Conservation (phyloP, 2,113 vertebrate genomes). For the Semicossyphus pulcher region DNA sequence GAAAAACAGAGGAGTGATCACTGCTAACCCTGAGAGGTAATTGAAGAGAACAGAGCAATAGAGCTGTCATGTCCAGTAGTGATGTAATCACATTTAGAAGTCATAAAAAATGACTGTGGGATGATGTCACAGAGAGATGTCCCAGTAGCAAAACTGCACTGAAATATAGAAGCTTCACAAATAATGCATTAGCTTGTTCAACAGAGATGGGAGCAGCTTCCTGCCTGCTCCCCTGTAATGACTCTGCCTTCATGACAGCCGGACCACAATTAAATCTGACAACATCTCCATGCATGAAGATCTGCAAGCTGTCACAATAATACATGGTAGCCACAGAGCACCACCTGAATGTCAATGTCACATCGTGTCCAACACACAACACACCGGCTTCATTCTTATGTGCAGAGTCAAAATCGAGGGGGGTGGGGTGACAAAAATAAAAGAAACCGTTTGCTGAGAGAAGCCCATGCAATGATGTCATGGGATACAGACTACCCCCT, state of each 20-base stretch:
- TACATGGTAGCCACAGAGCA: not conserved
- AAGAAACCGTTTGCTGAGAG: constrained; percentile 49
- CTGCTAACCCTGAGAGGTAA: constrained; percentile 4
- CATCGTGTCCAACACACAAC: constrained; percentile 15
- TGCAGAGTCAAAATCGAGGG: constrained; percentile 15
- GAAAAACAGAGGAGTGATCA: constrained; percentile 19
- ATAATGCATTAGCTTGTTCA: constrained; percentile 71
- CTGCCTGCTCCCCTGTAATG: constrained; percentile 36
- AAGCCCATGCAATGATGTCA: constrained; percentile 76
- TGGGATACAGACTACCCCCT: constrained; percentile 26
- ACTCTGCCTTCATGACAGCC: constrained; percentile 37
- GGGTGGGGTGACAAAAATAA: constrained; percentile 35
- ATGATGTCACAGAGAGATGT: constrained; percentile 36
- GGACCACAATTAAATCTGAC: constrained; percentile 3
- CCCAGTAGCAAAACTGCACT: constrained; percentile 27
- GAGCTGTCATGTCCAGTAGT: not conserved
- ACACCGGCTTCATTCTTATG: constrained; percentile 5
- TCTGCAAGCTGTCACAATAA: constrained; percentile 2
- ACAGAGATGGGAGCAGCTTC: constrained; percentile 40
- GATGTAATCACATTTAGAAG: constrained; percentile 7
- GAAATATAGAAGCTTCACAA: constrained; percentile 61
- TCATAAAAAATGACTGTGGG: not conserved
- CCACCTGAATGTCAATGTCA: constrained; percentile 31
- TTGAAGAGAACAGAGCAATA: not conserved
- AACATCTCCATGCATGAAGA: not conserved